These are phyloP conservation scores for Cynopterus brachyotis DNA, from an alignment of 2,113 vertebrate species.

Conservation along the genomic window DNA sequence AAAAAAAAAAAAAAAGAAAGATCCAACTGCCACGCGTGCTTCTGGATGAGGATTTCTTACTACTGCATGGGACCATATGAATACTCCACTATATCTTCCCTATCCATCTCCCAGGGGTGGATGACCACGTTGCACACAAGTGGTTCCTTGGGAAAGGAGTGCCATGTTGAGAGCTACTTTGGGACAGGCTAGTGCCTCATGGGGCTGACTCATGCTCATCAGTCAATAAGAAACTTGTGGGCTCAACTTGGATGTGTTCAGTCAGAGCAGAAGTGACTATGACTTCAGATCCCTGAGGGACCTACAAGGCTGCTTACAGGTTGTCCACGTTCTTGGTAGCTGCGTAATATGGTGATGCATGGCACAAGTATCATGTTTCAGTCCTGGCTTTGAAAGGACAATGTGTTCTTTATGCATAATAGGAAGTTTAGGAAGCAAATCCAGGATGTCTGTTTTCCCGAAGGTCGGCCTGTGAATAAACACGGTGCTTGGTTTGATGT, in stretches of 20 bases:
- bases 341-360: neutral
- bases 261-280: neutral
- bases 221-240: neutral
- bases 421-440: conserved; percentile 66
- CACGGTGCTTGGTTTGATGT: neutral
- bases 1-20: too few species aligned
- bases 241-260: neutral
- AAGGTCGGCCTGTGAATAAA: conserved; percentile 51
- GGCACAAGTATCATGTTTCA: conserved; percentile 22
- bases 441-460: conserved; percentile 59
- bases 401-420: conserved; percentile 55
- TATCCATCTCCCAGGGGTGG: neutral
- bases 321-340: neutral
- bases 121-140: accelerated
- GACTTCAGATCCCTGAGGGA: conserved; percentile 1
- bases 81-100: neutral
- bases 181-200: neutral
- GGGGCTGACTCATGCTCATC: neutral
- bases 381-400: conserved; percentile 46
- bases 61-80: neutral
- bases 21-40: neutral
- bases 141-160: neutral
- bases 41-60: neutral
- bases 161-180: neutral
- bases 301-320: neutral